These are phyloP conservation scores for Elysia chlorotica DNA, from an alignment of 1,140 invertebrate genomes.

Conservation along the genomic window DNA sequence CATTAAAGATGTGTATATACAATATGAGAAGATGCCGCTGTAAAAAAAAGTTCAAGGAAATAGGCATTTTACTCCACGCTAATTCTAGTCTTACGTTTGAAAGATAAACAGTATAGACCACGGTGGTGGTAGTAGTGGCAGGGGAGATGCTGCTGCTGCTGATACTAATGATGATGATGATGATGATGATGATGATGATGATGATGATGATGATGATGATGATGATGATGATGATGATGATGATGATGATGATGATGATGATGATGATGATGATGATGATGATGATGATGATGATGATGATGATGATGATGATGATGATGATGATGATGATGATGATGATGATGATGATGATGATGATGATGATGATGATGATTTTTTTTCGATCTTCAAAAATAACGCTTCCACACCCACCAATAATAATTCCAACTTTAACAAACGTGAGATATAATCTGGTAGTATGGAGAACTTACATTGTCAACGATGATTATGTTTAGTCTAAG, in stretches of 20 bases:
- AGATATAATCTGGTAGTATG: too few species aligned
- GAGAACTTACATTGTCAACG: too few species aligned
- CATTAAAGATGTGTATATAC: neutral
- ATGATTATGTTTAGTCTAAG: too few species aligned
- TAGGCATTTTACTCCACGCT: neutral
- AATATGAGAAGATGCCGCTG: neutral
- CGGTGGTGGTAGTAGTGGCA: neutral
- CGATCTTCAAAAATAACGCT: too few species aligned
- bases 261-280: conserved; percentile 7
- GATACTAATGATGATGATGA: conserved; percentile 1
- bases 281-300: conserved; percentile 1
- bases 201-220: conserved; percentile 4
- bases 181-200: conserved; percentile 2
- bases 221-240: conserved; percentile 2
- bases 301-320: conserved; percentile 1
- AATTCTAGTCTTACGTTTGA: too few species aligned
- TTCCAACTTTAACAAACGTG: too few species aligned
- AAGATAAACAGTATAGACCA: too few species aligned
- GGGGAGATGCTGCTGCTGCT: too few species aligned
- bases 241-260: conserved; percentile 2
- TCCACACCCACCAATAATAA: too few species aligned
- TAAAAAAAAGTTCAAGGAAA: too few species aligned
- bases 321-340: conserved; percentile 1
- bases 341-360: neutral
- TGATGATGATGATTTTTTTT: conserved; percentile 1